A percentile compares a stretch with the other conserved stretches of the same genome.
Evolutionary conservation across 1,140 invertebrate species (phyloP).

Genomic region (Brachionus manjavacas): DNA sequence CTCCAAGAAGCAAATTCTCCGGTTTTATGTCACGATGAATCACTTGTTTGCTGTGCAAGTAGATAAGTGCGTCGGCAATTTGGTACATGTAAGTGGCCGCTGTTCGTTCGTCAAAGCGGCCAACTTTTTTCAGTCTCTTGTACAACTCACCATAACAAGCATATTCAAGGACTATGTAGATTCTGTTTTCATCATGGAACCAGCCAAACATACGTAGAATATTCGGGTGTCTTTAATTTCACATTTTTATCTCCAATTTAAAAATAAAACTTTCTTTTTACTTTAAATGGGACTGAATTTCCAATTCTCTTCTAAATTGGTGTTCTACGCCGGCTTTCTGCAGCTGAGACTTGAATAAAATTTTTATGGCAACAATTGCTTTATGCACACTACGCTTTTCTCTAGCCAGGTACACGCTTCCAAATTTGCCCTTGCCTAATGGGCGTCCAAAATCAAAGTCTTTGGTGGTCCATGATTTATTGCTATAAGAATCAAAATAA

Average conservation of each 20-base stretch:
- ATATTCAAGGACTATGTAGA: conserved; percentile 87
- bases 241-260: neutral
- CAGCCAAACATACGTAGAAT: conserved; percentile 81
- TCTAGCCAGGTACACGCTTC: conserved; percentile 90
- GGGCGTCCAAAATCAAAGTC: conserved; percentile 92
- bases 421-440: conserved; percentile 95
- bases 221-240: conserved; percentile 73
- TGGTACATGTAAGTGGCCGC: conserved; percentile 70
- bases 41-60: conserved; percentile 87
- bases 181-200: conserved; percentile 80
- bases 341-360: conserved; percentile 79
- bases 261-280: neutral
- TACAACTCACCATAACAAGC: conserved; percentile 83
- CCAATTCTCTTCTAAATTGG: conserved; percentile 84
- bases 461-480: conserved; percentile 57
- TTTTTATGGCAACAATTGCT: conserved; percentile 37
- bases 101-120: conserved; percentile 61
- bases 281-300: conserved; percentile 78
- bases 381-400: conserved; percentile 66
- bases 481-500: neutral
- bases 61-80: conserved; percentile 79
- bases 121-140: conserved; percentile 57
- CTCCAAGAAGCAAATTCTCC: conserved; percentile 81
- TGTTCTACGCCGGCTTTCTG: conserved; percentile 80
- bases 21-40: conserved; percentile 86